Conservation (phyloP, 1,140 invertebrate genomes). For the Neoseiulus cucumeris region DNA sequence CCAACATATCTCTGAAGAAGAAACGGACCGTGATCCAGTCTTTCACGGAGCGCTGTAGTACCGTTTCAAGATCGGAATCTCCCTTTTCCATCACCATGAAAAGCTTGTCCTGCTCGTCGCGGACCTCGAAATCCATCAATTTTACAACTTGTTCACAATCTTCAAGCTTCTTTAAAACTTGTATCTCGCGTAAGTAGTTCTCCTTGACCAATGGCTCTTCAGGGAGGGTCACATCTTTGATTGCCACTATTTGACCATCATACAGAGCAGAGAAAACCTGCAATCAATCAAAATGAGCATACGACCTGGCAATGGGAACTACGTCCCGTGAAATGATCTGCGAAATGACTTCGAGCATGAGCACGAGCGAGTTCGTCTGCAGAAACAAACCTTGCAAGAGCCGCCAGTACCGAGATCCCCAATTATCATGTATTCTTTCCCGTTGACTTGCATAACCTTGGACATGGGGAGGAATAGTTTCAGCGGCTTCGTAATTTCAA, state of each 20-base stretch:
- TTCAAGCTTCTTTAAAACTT: conserved; percentile 59
- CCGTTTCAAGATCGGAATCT: conserved; percentile 59
- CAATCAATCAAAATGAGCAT: conserved; percentile 5
- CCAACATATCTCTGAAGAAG: conserved; percentile 85
- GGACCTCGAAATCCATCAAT: conserved; percentile 52
- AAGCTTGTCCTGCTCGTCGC: conserved; percentile 31
- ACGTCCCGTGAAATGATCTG: background rate
- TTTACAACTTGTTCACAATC: conserved; percentile 54
- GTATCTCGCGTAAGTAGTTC: conserved; percentile 76
- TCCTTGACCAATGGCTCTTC: conserved; percentile 46
- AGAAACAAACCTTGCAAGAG: conserved; percentile 22
- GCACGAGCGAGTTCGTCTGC: conserved; percentile 12
- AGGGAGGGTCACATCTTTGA: conserved; percentile 46
- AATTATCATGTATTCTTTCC: conserved; percentile 22
- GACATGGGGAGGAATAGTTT: background rate
- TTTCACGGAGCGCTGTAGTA: conserved; percentile 36
- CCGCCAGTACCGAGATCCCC: conserved; percentile 24
- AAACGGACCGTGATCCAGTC: conserved; percentile 45
- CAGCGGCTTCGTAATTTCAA: background rate
- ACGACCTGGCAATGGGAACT: background rate
- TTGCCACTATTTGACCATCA: conserved; percentile 25
- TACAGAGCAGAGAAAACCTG: background rate
- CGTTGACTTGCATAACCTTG: conserved; percentile 20
- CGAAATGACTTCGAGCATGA: no score
- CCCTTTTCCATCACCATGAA: conserved; percentile 81